Conservation (phyloP, 2,797 vertebrate genomes). For the Pempheris klunzingeri region DNA sequence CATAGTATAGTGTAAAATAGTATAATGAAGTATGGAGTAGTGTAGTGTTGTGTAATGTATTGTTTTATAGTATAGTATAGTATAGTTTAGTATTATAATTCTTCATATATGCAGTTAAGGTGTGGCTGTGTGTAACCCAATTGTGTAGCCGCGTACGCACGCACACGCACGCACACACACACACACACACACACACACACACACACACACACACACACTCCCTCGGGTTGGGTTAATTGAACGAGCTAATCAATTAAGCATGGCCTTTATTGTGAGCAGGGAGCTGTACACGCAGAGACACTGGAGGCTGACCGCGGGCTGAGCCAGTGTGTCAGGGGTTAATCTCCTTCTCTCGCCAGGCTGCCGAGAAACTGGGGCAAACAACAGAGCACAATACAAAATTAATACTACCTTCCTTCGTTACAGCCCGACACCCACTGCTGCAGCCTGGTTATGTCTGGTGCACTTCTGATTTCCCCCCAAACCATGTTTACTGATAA, state of each 20-base stretch:
- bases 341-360: constrained; percentile 66
- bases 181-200: neutral
- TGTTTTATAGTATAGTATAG: neutral
- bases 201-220: neutral
- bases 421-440: constrained; percentile 18
- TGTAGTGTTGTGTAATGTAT: neutral
- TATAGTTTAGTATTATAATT: neutral
- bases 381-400: constrained; percentile 73
- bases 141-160: neutral
- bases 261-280: constrained; percentile 59
- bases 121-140: constrained; percentile 37
- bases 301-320: constrained; percentile 41
- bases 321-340: constrained; percentile 75
- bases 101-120: constrained; percentile 13
- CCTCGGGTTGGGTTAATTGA: constrained; percentile 72
- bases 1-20: neutral
- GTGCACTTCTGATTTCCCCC: neutral
- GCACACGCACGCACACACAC: neutral
- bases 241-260: constrained; percentile 81
- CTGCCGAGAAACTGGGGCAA: constrained; percentile 76
- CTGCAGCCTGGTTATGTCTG: constrained; percentile 4
- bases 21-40: neutral
- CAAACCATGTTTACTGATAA: neutral
- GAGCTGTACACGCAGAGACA: constrained; percentile 28
- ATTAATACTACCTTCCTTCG: constrained; percentile 63